phyloP scores from a whole-genome alignment of 2,113 vertebrate species.

The Dromiciops gliroides region DNA sequence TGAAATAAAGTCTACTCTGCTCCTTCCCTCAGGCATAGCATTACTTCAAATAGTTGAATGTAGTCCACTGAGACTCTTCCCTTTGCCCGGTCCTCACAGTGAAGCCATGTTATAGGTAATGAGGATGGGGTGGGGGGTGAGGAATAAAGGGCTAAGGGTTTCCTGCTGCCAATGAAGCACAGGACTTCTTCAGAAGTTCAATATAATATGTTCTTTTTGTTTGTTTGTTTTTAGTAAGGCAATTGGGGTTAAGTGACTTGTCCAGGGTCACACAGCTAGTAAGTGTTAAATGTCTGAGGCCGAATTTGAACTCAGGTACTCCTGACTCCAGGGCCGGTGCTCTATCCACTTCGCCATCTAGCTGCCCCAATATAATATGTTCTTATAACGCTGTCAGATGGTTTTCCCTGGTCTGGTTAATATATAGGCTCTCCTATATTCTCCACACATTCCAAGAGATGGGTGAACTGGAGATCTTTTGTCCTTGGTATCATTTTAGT shows the following conservation, averaged over 20 bases:
- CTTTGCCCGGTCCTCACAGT: not conserved
- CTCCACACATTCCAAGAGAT: not conserved
- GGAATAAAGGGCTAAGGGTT: not conserved
- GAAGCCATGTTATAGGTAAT: not conserved
- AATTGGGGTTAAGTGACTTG: no score
- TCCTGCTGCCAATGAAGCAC: not conserved
- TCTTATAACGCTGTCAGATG: not conserved
- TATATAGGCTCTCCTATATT: not conserved
- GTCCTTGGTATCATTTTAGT: not conserved
- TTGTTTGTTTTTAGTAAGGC: no score
- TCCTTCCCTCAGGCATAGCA: constrained; percentile 22
- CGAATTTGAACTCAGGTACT: no score
- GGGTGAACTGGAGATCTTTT: not conserved
- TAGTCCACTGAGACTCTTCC: constrained; percentile 29
- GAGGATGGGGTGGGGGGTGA: not conserved
- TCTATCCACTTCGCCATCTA: no score
- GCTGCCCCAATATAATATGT: no score
- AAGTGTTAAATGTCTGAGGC: no score
- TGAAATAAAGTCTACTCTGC: constrained; percentile 28
- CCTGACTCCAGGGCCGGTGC: no score
- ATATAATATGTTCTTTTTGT: not conserved
- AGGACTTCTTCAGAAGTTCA: not conserved
- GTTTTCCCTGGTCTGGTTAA: not conserved
- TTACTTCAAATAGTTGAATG: constrained; percentile 29
- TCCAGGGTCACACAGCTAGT: no score